These are phyloP conservation scores for Drosophila stalkeri DNA, from an alignment of 2,888 invertebrate genomes.

Conservation along the genomic window DNA sequence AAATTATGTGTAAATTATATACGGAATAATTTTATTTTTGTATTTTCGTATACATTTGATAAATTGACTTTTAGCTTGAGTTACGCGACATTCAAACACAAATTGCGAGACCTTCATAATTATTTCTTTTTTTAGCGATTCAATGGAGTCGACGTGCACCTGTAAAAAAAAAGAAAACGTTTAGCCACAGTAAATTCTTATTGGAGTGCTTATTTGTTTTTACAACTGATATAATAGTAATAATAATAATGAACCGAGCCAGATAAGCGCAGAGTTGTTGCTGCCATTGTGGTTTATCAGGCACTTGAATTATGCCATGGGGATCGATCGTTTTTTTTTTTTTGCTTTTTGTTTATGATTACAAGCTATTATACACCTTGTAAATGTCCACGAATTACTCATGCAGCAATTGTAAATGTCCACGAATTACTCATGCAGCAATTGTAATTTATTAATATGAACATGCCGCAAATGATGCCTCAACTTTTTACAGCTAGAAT, in stretches of 20 bases:
- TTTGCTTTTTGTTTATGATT: background rate
- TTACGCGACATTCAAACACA: conserved; percentile 32
- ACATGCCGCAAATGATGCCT: background rate
- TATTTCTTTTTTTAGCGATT: background rate
- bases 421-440: conserved; percentile 7
- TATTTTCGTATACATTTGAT: conserved; percentile 44
- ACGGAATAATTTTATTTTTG: conserved; percentile 15
- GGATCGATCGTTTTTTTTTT: conserved; percentile 5
- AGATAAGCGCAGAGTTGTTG: conserved; percentile 21
- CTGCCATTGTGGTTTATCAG: conserved; percentile 25
- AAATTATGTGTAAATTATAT: conserved; percentile 64
- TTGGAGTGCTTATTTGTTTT: conserved; percentile 11
- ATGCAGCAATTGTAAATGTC: conserved; percentile 1
- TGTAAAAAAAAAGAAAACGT: background rate
- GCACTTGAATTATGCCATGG: conserved; percentile 14
- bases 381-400: conserved; percentile 9
- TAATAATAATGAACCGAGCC: conserved; percentile 1
- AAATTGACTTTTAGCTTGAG: conserved; percentile 55
- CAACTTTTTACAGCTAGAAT: background rate
- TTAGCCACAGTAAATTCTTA: conserved; percentile 12
- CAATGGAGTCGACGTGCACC: background rate
- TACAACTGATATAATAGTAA: conserved; percentile 17
- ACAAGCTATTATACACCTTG: background rate
- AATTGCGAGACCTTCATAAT: conserved; percentile 9
- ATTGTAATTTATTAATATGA: conserved; percentile 7